These are phyloP conservation scores for Nomada ferruginata DNA, from an alignment of 2,888 invertebrate genomes.

Conservation along the genomic window DNA sequence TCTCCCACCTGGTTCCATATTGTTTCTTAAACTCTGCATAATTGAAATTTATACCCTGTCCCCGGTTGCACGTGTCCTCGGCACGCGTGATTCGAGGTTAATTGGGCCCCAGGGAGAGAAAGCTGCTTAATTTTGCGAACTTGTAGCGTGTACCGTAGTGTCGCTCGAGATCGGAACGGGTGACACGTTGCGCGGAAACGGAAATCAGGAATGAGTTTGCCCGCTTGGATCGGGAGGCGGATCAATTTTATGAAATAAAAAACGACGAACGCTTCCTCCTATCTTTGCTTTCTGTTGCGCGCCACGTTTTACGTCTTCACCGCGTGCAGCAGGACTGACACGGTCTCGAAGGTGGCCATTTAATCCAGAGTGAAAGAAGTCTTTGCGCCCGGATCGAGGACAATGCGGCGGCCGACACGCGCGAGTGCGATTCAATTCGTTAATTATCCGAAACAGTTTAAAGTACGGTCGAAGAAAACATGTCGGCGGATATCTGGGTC, in stretches of 20 bases:
- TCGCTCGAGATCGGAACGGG: neutral
- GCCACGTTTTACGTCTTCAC: neutral
- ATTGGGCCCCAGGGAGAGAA: slow-evolving; percentile 41
- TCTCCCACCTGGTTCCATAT: slow-evolving; percentile 28
- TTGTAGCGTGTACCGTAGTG: slow-evolving; percentile 1
- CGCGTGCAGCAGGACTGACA: neutral
- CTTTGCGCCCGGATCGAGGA: slow-evolving; percentile 57
- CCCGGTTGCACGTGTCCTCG: slow-evolving; percentile 10
- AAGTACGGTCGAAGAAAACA: slow-evolving; percentile 74
- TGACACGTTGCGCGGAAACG: neutral
- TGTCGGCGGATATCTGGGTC: slow-evolving; percentile 80
- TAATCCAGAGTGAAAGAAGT: slow-evolving; percentile 56
- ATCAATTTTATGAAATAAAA: neutral
- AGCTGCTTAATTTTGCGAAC: slow-evolving; percentile 7
- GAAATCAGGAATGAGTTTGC: neutral
- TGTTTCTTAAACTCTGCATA: slow-evolving; percentile 42
- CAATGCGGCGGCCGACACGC: slow-evolving; percentile 66
- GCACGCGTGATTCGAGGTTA: slow-evolving; percentile 34
- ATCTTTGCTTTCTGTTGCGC: no score
- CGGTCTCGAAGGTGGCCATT: slow-evolving; percentile 17
- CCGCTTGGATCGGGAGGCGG: no score
- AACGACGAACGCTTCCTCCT: no score
- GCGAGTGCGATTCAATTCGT: slow-evolving; percentile 73
- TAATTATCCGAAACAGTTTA: slow-evolving; percentile 81
- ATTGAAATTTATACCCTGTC: slow-evolving; percentile 51